Percentiles rank a stretch among this genome's conserved stretches.
phyloP scores from a whole-genome alignment of 1,140 invertebrate species.

The Eueides isabella region DNA sequence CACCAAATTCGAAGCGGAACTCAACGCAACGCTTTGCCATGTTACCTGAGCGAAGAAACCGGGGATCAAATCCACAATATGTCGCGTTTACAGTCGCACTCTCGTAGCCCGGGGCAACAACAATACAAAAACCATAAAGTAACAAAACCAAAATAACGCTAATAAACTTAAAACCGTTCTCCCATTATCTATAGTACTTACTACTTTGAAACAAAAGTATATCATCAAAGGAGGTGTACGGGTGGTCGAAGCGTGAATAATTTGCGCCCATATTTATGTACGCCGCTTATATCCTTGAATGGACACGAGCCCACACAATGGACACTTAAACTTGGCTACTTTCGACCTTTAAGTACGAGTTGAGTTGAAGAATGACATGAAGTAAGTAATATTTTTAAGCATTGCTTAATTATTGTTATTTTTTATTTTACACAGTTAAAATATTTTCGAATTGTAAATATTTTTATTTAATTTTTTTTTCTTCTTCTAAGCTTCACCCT shows the following conservation, averaged over 20 bases:
- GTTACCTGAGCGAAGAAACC: too few species aligned
- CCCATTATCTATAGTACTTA: background rate
- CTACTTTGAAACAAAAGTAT: background rate
- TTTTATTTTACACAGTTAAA: too few species aligned
- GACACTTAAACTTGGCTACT: slow-evolving; percentile 19
- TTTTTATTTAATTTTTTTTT: too few species aligned
- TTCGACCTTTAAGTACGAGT: background rate
- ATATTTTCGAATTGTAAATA: too few species aligned
- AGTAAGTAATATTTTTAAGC: background rate
- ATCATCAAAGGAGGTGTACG: background rate
- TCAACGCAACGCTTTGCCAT: too few species aligned
- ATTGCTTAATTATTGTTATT: background rate
- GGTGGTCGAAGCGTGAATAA: slow-evolving; percentile 19
- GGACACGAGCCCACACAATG: slow-evolving; percentile 24
- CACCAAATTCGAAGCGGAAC: background rate
- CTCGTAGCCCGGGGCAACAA: too few species aligned
- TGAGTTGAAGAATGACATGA: background rate
- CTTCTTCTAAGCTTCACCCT: too few species aligned
- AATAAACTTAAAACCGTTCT: background rate
- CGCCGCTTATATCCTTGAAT: background rate
- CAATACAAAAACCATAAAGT: background rate
- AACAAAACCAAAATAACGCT: background rate
- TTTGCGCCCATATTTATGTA: slow-evolving; percentile 14
- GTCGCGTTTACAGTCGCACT: too few species aligned
- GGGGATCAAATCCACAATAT: too few species aligned